Evolutionary conservation across 1,140 invertebrate species (phyloP), one percentile per base, ranked within the genome.

Genomic region (Bombus terrestris): DNA sequence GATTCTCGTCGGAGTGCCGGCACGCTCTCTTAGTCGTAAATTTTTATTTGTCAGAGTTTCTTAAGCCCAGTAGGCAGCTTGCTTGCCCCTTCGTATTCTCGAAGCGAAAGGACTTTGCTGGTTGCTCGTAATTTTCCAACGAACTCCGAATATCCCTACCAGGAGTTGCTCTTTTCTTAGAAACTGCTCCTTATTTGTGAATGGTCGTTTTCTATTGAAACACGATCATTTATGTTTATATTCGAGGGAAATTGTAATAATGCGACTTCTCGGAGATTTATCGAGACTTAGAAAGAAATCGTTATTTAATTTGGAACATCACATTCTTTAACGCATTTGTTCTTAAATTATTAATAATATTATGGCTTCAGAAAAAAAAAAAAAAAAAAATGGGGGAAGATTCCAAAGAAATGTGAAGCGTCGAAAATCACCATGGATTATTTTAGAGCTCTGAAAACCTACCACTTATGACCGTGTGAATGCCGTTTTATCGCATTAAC

Each of bases 21-120:
- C 81, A 82, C 76, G 79, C 83, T 91, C 90, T 85, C 81, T 15
- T 72, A 53, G 59, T 90, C 91, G 89, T 93, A 93, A 93, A 93
- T 93, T 90, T 91, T 90, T 88, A 93, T 93, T 93, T 93, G 89
- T 91, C 91, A 85, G 90, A 83, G 71, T 90, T 91, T 88, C 90
- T 88, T 86, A 81, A 87, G 69, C 87, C 83, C 87, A 75, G 81
- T 78, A 57, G 88, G 85, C 78, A 81, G 69, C n/a, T 37, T 22
- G 32, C 68, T 5, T 15, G 22, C 3, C 9, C 15, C 69, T 18
- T 53, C 62, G 57, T n/a, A 73, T 73, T 81, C 77, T 28, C 12
- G 2, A 25, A 39, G 57, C 35, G 32, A 39, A 64, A 73, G 25
- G 25, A 41, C n/a, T 35, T 59, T 5, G 47, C 28, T n/a, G 37